Evolutionary conservation across 2,888 invertebrate genomes (phyloP), one percentile per base, ranked within the genome.

Genomic region (Digitonthophagus gazella): DNA sequence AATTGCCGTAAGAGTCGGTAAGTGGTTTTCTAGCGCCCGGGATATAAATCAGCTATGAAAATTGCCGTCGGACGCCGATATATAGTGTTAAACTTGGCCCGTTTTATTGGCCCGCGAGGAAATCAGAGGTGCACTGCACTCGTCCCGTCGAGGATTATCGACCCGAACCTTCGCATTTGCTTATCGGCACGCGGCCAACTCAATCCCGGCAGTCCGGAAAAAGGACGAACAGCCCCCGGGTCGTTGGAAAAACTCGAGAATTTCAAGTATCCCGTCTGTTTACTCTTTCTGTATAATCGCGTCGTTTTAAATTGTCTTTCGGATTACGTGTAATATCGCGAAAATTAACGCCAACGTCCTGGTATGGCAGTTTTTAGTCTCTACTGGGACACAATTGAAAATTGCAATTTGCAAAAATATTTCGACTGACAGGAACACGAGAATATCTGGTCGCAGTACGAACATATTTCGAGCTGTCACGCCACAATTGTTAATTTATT

Each of bases 121-220:
- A 61, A 61, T 61, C 61, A 61, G 61, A 19, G 28, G 28, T n/a
- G 16, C 61, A 20, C 61, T 61, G 61, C 20, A 61, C 20, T 61
- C 61, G 61, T 15, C 20, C 61, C 61, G 20, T 19, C 18, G 61
- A 61, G 61, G 18, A 61, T 61, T 61, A 61, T 61, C 61, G 61
- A 61, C 20, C 61, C 19, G 19, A 3, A 18, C 20, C 19, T 61
- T 61, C 61, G 18, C 20, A 61, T 61, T 61, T 61, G 61, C 61
- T 61, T 61, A 61, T 61, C 61, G 61, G 61, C 61, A 61, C 61
- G 18, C 18, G 20, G 61, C 61, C 61, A 61, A 61, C 61, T 61
- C 61, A 20, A 61, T 61, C 20, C 20, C 61, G 19, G 18, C 28
- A 44, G 61, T 19, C 61, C 16, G 20, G 61, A 61, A 61, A 61